Evolutionary conservation across 2,888 invertebrate species (phyloP), one percentile per base, ranked within the genome.

Genomic region (Eupithecia dodoneata): DNA sequence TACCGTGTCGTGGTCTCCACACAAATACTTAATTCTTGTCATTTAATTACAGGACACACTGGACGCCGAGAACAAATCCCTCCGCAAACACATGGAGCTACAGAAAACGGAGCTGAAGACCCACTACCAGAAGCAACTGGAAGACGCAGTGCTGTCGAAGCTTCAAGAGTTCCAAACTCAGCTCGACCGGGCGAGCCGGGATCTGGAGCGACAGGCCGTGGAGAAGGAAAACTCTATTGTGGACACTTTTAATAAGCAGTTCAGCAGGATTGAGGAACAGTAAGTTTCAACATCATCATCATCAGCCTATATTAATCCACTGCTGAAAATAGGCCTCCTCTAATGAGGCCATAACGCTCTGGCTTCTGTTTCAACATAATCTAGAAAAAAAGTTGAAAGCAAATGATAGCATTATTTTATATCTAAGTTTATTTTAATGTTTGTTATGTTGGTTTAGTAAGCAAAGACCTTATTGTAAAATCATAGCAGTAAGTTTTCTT

Each of bases 41-140:
- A 18, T 10, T n/a, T 5, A 42, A 1, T 65, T 52, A 0, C 83
- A 96, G 96, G 91, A 93, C 42, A 87, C 87, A 2, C 86, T 96
- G 1, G 96, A 96, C 81, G 91, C 89, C 67, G 96, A 97, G 74
- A 88, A 96, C 0, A 96, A 96, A 79, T 81, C 83, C 12, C 87
- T 94, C 2, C 94, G 93, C 67, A 95, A 95, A 59, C 95, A 96
- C 70, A 87, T 96, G 70, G 97, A 97, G 76, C 91, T 96, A 1
- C 97, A 96, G 81, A 97, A 97, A 86, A 90, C 94, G 13, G 97
- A 97, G 79, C 90, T 98, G 18, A 96, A 97, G 83, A 95, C 96
- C 59, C 97, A 97, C 87, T 98, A 98, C 86, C 98, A 98, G 90
- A 96, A 97, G 81, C 98, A 98, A 91, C 94, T 98, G 13, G 98